Base-by-base conservation (phyloP, 2,888 invertebrate genomes). In the Eristalinus aeneus region DNA sequence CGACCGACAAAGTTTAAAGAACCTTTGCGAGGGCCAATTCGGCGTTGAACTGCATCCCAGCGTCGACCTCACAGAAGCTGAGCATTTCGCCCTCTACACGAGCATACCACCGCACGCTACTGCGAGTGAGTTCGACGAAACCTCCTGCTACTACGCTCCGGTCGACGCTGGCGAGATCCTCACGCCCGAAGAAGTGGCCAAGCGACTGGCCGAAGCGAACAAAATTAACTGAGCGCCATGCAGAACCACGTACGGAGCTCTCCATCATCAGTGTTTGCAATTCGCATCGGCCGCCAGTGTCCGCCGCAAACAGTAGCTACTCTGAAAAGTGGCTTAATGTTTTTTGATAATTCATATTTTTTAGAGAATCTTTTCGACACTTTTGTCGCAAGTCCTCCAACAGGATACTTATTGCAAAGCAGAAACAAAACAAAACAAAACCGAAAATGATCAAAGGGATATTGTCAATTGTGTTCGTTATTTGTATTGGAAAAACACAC, bases 51-150 rank as follows among this genome's bases (percentile, higher is more conserved):
- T 93, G 32, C 93, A 93, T 89, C 91, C 92, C 56, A 94, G 95
- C 77, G 91, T 96, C 58, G 97, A 97, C 89, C 92, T 97, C 34
- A 97, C 97, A 0, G 97, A 97, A 89, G 97, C 97, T 0, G 97
- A 97, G 90, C 96, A 97, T 90, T 97, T 97, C 91, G 97, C 97
- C 36, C 92, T 97, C 80, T 97, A 97, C 89, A 97, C 97, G 89
- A 95, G 96, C 72, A 95, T 97, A 90, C 97, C 97, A 11, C 97
- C 97, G 0, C 96, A 95, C 90, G 97, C 97, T 22, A 97, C 97
- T 0, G 95, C 94, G 31, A 97, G 97, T 10, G 97, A 97, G 91
- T 97, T 97, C 90, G 97, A 97, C 88, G 97, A 97, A 89, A 95
- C 95, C 90, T 97, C 97, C 60, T 96, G 96, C 91, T 97, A 97